Conservation (phyloP, 1,140 invertebrate genomes). For the Listronotus oregonensis region DNA sequence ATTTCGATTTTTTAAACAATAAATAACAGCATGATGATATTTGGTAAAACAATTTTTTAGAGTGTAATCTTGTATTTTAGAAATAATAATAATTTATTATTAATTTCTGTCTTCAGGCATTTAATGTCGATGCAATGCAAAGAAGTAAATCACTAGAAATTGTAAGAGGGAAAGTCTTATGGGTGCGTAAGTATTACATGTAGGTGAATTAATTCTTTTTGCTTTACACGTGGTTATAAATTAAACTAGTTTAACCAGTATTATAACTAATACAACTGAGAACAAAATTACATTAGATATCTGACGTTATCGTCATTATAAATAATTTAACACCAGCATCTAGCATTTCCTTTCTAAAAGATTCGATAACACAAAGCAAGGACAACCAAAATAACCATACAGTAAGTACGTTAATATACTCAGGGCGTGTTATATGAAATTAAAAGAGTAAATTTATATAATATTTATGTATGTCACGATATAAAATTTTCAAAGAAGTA, state of each 20-base stretch:
- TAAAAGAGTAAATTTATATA: too few relatives aligned
- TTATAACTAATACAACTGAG: constrained; percentile 1
- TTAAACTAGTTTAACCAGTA: constrained; percentile 15
- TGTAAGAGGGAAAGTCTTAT: constrained; percentile 15
- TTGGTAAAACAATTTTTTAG: background rate
- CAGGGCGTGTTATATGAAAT: too few relatives aligned
- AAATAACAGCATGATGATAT: background rate
- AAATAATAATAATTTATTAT: too few relatives aligned
- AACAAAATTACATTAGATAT: background rate
- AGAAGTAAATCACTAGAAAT: constrained; percentile 20
- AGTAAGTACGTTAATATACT: too few relatives aligned
- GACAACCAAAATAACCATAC: background rate
- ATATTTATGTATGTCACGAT: too few relatives aligned
- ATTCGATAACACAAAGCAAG: constrained; percentile 22
- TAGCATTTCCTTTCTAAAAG: constrained; percentile 27
- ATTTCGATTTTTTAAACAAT: background rate
- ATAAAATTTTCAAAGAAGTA: too few relatives aligned
- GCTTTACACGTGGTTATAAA: background rate
- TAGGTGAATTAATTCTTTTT: too few relatives aligned
- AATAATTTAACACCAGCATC: constrained; percentile 12
- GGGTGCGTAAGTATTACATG: background rate
- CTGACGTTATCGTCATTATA: background rate
- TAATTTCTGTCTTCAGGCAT: too few relatives aligned
- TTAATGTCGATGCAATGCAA: constrained; percentile 6
- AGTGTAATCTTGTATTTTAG: too few relatives aligned